These are phyloP conservation scores for Solenopsis invicta DNA, from an alignment of 1,140 invertebrate genomes.

Conservation along the genomic window DNA sequence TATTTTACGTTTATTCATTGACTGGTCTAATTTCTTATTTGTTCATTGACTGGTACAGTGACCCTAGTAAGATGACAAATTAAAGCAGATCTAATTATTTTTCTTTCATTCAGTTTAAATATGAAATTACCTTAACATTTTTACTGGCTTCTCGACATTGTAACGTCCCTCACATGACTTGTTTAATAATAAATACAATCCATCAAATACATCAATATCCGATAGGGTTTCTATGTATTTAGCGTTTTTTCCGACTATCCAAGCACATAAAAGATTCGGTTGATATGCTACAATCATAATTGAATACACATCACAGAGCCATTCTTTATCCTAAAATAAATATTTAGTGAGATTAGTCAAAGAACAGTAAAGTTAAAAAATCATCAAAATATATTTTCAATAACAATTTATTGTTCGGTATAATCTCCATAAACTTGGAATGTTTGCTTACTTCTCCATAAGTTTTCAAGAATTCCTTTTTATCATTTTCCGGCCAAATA, in stretches of 20 bases:
- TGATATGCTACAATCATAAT: constrained; percentile 90
- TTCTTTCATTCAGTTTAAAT: background rate
- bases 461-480: constrained; percentile 77
- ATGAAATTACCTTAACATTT: constrained; percentile 79
- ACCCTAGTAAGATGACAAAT: background rate
- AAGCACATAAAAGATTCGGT: constrained; percentile 90
- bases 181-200: constrained; percentile 85
- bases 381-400: background rate
- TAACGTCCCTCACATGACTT: constrained; percentile 85
- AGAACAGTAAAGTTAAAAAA: background rate
- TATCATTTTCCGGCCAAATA: constrained; percentile 87
- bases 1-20: no score
- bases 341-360: constrained; percentile 24
- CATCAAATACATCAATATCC: constrained; percentile 85
- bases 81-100: constrained; percentile 3
- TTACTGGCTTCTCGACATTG: constrained; percentile 87
- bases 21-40: no score
- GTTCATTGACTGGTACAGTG: no score
- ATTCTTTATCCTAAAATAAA: constrained; percentile 85
- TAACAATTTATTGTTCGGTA: background rate
- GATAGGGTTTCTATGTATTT: constrained; percentile 88
- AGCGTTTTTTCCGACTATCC: constrained; percentile 88
- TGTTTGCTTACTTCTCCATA: constrained; percentile 62
- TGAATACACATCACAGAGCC: constrained; percentile 89
- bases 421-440: background rate